Base-by-base conservation (phyloP, 2,113 vertebrate species). In the Charadrius vociferus region DNA sequence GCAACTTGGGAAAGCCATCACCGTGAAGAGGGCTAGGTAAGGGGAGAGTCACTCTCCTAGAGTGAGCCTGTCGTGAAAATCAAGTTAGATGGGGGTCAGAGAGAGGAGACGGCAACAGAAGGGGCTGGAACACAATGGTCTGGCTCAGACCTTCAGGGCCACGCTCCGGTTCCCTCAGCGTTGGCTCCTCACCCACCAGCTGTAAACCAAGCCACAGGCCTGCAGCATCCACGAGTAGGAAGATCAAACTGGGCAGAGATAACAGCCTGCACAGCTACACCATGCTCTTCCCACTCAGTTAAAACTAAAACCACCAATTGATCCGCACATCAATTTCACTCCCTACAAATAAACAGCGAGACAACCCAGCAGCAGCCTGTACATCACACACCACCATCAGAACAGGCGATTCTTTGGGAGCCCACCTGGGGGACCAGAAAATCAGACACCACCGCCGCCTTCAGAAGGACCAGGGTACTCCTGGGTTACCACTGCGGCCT, bases 41-140 rank as follows among this genome's bases (percentile, higher is more conserved):
- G 65, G 79, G 45, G 65, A 55, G 34, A 17, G 55, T n/a, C 26
- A 5, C 36, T 22, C 14, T 67, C 23, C 47, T 49, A 26, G 12
- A 58, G 34, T 1, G 12, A 85, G 49, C 5, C 23, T 26, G 19
- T 19, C 3, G 3, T n/a, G 43, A 32, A 79, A 56, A 61, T 34
- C 24, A 50, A 24, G 47, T 36, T 1, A 2, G 27, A 39, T 1
- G 2, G 34, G 36, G 1, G 1, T 3, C 6, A 22, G 39, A 78
- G 36, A 56, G 26, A 58, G 27, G 19, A 11, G 37, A 62, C 2
- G 2, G 16, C 61, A 62, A 27, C 0, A 49, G 32, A 82, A 79
- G 1, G 50, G 91, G 41, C n/a, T 82, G 52, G 50, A 93, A 55
- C 78, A n/a, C 29, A 37, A 43, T 0, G 1, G 26, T 41, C 41